A percentile compares a stretch with the other conserved stretches of the same genome.
Conservation (phyloP, 2,113 vertebrate species). For the Craseonycteris thonglongyai region DNA sequence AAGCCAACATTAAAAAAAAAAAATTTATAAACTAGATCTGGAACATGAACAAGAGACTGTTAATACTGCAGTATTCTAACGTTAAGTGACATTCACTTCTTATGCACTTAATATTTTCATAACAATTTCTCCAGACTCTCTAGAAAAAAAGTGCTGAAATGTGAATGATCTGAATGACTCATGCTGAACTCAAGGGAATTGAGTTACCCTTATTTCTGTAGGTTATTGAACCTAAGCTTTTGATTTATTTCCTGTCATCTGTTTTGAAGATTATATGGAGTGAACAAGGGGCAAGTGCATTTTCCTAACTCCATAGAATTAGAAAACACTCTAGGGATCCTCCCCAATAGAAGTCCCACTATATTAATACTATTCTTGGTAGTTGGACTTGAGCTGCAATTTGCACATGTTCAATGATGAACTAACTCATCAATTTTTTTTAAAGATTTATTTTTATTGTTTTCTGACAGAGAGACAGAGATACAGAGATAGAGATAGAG, state of each 20-base stretch:
- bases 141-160: neutral
- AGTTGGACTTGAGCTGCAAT: neutral
- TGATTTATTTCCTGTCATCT: conserved; percentile 55
- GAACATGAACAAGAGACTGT: neutral
- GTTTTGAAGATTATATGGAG: neutral
- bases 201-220: conserved; percentile 28
- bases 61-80: neutral
- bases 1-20: neutral
- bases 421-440: neutral
- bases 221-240: conserved; percentile 3
- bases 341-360: neutral
- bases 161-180: conserved; percentile 15
- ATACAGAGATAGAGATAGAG: too few species aligned
- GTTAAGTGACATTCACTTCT: conserved; percentile 29
- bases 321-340: neutral
- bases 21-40: neutral
- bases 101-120: conserved; percentile 34
- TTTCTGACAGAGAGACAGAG: too few species aligned
- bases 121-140: conserved; percentile 25
- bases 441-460: too few species aligned
- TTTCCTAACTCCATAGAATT: neutral
- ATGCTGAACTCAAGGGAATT: conserved; percentile 30
- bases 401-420: neutral
- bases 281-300: neutral
- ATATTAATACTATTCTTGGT: neutral